Base-by-base conservation (phyloP, 1,140 invertebrate genomes). In the Ephestia elutella region DNA sequence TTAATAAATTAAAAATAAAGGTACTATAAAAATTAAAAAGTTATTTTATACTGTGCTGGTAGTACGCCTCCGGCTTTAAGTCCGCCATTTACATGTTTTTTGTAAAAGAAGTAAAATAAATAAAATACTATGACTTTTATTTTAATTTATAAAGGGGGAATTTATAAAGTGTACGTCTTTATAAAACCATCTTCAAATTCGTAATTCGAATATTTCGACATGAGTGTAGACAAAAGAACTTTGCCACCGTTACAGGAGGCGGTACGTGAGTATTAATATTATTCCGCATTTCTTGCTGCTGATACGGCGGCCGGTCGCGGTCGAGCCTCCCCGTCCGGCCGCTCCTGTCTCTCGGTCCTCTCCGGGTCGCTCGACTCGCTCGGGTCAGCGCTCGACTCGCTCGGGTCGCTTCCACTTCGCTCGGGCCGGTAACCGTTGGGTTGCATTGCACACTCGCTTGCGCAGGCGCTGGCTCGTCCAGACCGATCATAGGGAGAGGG, bases 401-500 rank as follows among this genome's bases (percentile, higher is more conserved):
- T 57, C 53, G n/a, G 30, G 48, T 5, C 53, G 57, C 38, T 57
- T 55, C 21, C 17, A 32, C 4, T n/a, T n/a, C 51, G 53, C 30
- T 28, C 35, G 56, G 32, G 56, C 2, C 50, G 49, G 56, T 50
- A 54, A 17, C 63, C 58, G 57, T 51, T 66, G 53, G 50, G 58
- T 44, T 44, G 38, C 15, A 13, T n/a, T n/a, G 38, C 38, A 8
- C 38, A 9, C 3, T 9, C 30, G 11, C 30, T 32, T 32, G 30
- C 9, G 54, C 55, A 55, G 51, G 13, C 35, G 18, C 30, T 11
- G 49, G 54, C 68, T 94, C 93, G 70, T 95, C 94, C 21, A 93
- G 84, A 49, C 92, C 92, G 63, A 95, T 94, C 91, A 95, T 93
- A 7, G 94, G 94, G 54, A 95, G 54, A 95, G 90, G 71, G 94